Base-by-base conservation (phyloP, 2,113 vertebrate genomes). In the Dicerorhinus sumatrensis region DNA sequence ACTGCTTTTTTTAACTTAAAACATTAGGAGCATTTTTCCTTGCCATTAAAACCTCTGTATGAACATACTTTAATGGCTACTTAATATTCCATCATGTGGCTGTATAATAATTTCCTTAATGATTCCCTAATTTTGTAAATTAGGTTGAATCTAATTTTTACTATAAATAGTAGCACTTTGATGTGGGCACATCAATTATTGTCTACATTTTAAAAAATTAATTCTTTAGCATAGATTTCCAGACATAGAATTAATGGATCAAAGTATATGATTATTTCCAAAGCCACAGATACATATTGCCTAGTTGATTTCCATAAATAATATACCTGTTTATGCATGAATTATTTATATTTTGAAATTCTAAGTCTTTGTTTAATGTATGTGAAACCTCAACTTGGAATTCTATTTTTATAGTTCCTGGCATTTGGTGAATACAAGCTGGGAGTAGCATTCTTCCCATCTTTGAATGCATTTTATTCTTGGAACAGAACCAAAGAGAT, bases 51-150 rank as follows among this genome's bases (percentile, higher is more conserved):
- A 96, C 27, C 20, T 96, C 81, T 91, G 94, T 89, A 80, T 65
- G 94, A 97, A 86, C 48, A 76, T 89, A 93, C 89, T 93, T 96
- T 92, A 97, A 92, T 96, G 51, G 0, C 62, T 96, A 93, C 77
- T 94, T 97, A 97, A 89, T 96, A 96, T 92, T 97, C 86, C 79
- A 82, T 96, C 56, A 51, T 81, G 42, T 95, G 63, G 17, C 81
- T 96, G 2, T 96, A 69, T 96, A 93, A 76, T 89, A 91, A 86
- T 92, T 96, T 96, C 42, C 23, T 51, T 98, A 97, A 97, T 97
- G 85, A 96, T 85, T 94, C 56, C 51, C 73, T 95, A 94, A 94
- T 95, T 97, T 98, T 97, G n/a, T 94, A 96, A 96, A 97, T 93
- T 96, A 96, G 82, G 5, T 96, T 89, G 56, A 77, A 83, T 93